Evolutionary conservation across 1,140 invertebrate species (phyloP).

Genomic region (Conopomorpha cramerella): DNA sequence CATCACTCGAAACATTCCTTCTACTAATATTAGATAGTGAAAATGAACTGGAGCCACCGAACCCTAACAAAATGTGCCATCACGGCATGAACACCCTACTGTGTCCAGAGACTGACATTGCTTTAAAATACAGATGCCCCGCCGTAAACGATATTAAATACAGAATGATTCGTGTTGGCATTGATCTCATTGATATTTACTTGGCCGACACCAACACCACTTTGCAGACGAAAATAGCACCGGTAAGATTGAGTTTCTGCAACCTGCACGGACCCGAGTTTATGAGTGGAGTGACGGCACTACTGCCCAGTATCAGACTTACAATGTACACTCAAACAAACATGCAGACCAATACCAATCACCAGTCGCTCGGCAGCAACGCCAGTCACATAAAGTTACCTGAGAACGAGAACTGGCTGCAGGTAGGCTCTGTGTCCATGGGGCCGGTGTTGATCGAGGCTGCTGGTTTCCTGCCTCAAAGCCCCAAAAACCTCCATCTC

Average conservation of each 20-base stretch:
- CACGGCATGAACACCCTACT: conserved; percentile 79
- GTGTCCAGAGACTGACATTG: conserved; percentile 74
- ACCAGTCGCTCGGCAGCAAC: conserved; percentile 38
- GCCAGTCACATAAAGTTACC: conserved; percentile 34
- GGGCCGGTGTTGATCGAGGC: conserved; percentile 92
- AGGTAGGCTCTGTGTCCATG: conserved; percentile 87
- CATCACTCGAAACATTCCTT: conserved; percentile 87
- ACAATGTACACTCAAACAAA: conserved; percentile 50
- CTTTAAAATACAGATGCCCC: conserved; percentile 78
- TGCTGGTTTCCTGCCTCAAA: conserved; percentile 78
- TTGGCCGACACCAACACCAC: conserved; percentile 88
- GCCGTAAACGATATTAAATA: conserved; percentile 93
- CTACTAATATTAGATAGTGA: conserved; percentile 86
- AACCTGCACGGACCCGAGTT: conserved; percentile 93
- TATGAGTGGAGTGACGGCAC: conserved; percentile 85
- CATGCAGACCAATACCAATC: conserved; percentile 40
- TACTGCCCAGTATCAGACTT: conserved; percentile 73
- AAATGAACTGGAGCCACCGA: conserved; percentile 82
- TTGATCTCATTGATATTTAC: conserved; percentile 92
- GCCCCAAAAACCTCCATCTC: conserved; percentile 74
- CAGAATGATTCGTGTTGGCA: conserved; percentile 85
- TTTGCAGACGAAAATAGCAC: conserved; percentile 86
- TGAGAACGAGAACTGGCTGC: conserved; percentile 83
- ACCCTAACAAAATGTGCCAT: conserved; percentile 80
- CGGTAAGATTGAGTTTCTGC: conserved; percentile 86